A percentile compares a stretch with the other conserved stretches of the same genome.
phyloP scores from a whole-genome alignment of 2,888 invertebrate species.

The Epinotia brunnichana region DNA sequence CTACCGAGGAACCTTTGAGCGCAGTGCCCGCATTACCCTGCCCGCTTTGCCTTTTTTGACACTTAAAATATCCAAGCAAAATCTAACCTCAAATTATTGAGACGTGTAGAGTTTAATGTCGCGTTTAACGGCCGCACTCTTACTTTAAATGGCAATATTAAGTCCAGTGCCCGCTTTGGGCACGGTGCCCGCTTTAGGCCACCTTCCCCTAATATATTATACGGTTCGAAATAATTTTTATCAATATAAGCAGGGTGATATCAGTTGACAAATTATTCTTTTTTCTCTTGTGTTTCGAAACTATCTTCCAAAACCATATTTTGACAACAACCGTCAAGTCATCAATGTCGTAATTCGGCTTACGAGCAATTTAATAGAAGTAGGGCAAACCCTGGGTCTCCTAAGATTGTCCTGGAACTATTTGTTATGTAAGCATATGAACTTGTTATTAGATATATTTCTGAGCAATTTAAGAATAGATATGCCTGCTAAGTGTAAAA shows the following conservation, averaged over 20 bases:
- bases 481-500: background rate
- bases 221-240: background rate
- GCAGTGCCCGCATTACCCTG: too few relatives aligned
- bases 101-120: too few relatives aligned
- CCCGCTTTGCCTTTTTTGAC: too few relatives aligned
- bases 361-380: conserved; percentile 1
- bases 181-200: too few relatives aligned
- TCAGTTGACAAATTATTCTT: background rate
- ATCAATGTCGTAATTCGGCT: conserved; percentile 2
- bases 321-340: background rate
- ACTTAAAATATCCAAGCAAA: too few relatives aligned
- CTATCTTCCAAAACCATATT: background rate
- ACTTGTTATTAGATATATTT: background rate
- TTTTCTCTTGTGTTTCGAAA: background rate
- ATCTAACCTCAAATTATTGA: too few relatives aligned
- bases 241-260: background rate
- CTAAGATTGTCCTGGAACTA: background rate
- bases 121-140: too few relatives aligned
- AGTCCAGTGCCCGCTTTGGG: too few relatives aligned
- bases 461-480: background rate
- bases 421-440: background rate
- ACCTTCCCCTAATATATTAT: too few relatives aligned
- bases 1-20: too few relatives aligned
- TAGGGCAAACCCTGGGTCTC: background rate
- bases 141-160: too few relatives aligned